Conservation (phyloP, 2,113 vertebrate species). For the Montifringilla adamsi region DNA sequence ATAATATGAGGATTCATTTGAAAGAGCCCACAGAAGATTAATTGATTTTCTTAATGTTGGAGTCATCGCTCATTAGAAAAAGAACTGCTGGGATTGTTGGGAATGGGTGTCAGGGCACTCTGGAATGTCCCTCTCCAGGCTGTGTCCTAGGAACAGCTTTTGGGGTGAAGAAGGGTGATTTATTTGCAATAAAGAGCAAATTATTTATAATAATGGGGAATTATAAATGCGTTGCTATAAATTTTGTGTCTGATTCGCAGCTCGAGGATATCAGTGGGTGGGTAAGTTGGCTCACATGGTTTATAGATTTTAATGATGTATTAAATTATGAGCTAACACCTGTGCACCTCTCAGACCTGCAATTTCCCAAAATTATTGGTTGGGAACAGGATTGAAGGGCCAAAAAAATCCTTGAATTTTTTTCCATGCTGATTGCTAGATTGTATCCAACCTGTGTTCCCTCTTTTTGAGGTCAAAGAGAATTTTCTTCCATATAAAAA, state of each 20-base stretch:
- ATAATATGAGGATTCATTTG: slow-evolving; percentile 28
- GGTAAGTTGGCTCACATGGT: background rate
- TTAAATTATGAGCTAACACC: background rate
- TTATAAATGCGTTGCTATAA: background rate
- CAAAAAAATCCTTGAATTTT: background rate
- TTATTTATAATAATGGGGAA: background rate
- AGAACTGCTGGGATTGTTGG: background rate
- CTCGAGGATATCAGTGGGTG: background rate
- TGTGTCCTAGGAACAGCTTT: rapidly evolving
- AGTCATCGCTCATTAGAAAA: background rate
- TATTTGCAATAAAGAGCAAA: background rate
- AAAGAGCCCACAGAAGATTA: background rate
- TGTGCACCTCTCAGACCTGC: background rate
- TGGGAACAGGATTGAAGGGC: rapidly evolving
- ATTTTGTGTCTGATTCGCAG: background rate
- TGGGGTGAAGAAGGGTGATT: background rate
- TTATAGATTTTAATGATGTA: background rate
- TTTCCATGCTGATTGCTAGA: rapidly evolving
- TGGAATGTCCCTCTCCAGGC: background rate
- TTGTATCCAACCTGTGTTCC: background rate
- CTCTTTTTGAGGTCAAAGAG: background rate
- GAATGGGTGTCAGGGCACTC: background rate
- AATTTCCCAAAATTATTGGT: background rate
- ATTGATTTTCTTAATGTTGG: slow-evolving; percentile 1
- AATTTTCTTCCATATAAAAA: background rate